These are phyloP conservation scores for Camponotus pennsylvanicus DNA, from an alignment of 1,140 invertebrate genomes.

Conservation along the genomic window DNA sequence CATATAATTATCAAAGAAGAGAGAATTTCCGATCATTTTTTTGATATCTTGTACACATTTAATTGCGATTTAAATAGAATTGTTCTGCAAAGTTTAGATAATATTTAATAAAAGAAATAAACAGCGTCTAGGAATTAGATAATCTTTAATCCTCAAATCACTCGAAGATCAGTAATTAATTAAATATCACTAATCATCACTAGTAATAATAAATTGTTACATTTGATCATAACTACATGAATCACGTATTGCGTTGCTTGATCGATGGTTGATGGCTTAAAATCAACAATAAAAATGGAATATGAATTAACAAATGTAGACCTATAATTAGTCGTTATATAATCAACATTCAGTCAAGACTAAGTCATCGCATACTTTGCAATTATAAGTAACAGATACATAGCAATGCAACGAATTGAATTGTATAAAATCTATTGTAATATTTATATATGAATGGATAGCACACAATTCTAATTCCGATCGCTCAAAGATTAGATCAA, in stretches of 20 bases:
- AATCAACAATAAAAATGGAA: not conserved
- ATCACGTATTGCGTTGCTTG: not conserved
- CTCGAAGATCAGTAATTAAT: not conserved
- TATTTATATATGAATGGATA: not conserved
- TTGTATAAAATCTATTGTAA: not conserved
- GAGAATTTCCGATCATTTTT: not conserved
- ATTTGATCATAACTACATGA: not conserved
- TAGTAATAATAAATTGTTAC: not conserved
- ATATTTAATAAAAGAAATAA: not conserved
- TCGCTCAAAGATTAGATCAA: not conserved
- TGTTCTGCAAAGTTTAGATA: not conserved
- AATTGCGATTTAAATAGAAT: not conserved
- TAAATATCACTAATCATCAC: too few relatives aligned
- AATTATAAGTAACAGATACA: not conserved
- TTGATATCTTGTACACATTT: not conserved
- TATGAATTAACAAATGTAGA: not conserved
- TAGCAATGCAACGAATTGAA: not conserved
- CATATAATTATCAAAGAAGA: not conserved
- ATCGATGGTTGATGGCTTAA: not conserved
- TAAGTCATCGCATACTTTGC: not conserved
- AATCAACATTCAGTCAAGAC: not conserved
- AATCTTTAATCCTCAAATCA: not conserved
- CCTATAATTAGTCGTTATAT: not conserved
- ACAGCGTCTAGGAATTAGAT: not conserved
- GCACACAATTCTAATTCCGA: not conserved